Evolutionary conservation across 1,140 invertebrate genomes (phyloP).

Genomic region (Propsilocerus akamusi): DNA sequence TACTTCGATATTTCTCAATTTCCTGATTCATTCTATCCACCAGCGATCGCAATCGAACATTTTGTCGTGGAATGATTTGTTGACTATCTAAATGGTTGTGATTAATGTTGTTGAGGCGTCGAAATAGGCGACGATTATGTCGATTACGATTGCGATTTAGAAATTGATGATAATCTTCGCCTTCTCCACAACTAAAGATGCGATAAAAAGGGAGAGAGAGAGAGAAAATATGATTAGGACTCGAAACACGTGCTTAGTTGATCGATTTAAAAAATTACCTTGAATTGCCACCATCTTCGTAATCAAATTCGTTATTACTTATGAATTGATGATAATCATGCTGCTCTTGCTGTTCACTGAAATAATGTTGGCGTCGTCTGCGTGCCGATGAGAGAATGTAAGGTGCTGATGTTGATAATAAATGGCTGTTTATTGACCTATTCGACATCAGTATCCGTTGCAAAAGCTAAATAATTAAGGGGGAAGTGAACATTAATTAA

Average conservation of each 20-base stretch:
- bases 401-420: conserved; percentile 9
- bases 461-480: conserved; percentile 14
- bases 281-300: neutral
- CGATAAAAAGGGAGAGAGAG: conserved; percentile 1
- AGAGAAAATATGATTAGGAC: neutral
- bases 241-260: too few species aligned
- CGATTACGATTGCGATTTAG: neutral
- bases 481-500: neutral
- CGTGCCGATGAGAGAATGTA: conserved; percentile 9
- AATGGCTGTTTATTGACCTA: neutral
- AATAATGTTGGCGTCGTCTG: conserved; percentile 9
- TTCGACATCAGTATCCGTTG: conserved; percentile 20
- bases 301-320: neutral
- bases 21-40: conserved; percentile 35
- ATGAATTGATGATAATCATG: conserved; percentile 1
- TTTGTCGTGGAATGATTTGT: conserved; percentile 11
- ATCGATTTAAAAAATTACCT: neutral
- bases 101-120: neutral
- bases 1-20: conserved; percentile 35
- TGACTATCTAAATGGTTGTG: conserved; percentile 3
- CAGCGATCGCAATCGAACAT: conserved; percentile 27
- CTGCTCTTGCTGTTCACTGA: neutral
- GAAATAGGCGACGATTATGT: neutral
- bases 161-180: neutral
- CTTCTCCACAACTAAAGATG: neutral